Conservation (phyloP, 2,113 vertebrate species). For the Danio rerio region DNA sequence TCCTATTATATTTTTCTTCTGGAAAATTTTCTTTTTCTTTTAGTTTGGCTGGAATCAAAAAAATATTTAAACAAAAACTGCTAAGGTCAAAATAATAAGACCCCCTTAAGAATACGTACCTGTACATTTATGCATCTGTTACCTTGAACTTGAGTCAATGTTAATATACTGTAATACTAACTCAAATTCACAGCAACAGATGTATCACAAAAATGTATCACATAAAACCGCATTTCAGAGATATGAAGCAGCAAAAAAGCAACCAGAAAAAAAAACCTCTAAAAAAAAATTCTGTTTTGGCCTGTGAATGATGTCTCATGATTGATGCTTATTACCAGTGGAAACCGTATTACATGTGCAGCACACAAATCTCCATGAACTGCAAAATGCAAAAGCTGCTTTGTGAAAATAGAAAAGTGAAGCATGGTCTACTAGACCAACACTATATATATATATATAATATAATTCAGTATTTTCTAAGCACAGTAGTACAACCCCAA, state of each 20-base stretch:
- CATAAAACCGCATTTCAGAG: background rate
- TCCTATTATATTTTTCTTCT: too few species aligned
- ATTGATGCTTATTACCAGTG: background rate
- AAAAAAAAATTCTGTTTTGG: slow-evolving; percentile 20
- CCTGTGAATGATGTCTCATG: background rate
- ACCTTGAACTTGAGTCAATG: too few species aligned
- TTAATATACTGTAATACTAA: background rate
- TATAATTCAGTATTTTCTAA: background rate
- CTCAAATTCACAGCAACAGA: background rate
- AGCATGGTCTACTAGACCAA: background rate
- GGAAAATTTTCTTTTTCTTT: too few species aligned
- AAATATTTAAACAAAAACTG: too few species aligned
- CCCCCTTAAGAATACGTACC: too few species aligned
- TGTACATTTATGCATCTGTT: too few species aligned
- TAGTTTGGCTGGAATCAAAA: too few species aligned
- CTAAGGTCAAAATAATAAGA: too few species aligned
- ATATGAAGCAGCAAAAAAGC: background rate
- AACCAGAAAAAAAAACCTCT: background rate
- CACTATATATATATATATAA: too few species aligned
- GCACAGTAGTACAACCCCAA: background rate
- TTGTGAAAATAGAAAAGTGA: background rate
- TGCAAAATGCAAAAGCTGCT: background rate
- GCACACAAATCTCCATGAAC: background rate
- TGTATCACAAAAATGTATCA: background rate
- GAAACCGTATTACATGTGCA: background rate